A percentile compares a stretch with the other conserved stretches of the same genome.
Conservation (phyloP, 2,113 vertebrate genomes). For the Scomber japonicus region DNA sequence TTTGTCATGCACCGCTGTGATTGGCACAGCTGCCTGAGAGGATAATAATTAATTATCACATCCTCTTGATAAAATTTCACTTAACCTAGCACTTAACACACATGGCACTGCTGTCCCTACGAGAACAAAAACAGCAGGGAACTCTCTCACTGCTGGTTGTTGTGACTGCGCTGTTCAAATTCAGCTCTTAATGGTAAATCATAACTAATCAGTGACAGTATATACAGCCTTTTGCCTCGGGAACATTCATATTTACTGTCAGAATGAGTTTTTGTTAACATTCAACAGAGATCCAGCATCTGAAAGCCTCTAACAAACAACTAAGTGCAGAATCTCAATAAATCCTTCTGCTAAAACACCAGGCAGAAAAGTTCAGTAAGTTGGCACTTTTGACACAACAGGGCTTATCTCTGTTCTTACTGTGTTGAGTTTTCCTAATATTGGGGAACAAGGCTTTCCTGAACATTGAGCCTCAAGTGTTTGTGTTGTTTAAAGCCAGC, state of each 20-base stretch:
- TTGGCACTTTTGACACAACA: constrained; percentile 53
- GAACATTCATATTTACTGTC: background rate
- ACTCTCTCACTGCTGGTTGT: background rate
- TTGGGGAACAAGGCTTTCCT: constrained; percentile 39
- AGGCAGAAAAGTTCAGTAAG: constrained; percentile 31
- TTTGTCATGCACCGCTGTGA: background rate
- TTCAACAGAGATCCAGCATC: constrained; percentile 32
- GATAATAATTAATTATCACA: background rate
- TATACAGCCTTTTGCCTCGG: background rate
- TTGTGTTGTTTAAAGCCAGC: constrained; percentile 4
- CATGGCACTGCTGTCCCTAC: too few species aligned
- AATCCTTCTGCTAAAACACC: constrained; percentile 32
- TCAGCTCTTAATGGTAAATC: background rate
- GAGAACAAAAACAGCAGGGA: too few species aligned
- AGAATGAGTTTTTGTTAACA: constrained; percentile 4
- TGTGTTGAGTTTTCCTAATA: constrained; percentile 36
- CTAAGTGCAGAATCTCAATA: constrained; percentile 41
- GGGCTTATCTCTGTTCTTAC: constrained; percentile 24
- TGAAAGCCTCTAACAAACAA: constrained; percentile 54
- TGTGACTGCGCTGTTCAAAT: constrained; percentile 3
- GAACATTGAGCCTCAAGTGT: constrained; percentile 2
- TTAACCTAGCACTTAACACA: background rate
- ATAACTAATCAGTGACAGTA: background rate
- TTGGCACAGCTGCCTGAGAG: background rate
- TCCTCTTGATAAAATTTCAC: background rate